phyloP scores from a whole-genome alignment of 2,888 invertebrate species.

The Caradrina clavipalpis region DNA sequence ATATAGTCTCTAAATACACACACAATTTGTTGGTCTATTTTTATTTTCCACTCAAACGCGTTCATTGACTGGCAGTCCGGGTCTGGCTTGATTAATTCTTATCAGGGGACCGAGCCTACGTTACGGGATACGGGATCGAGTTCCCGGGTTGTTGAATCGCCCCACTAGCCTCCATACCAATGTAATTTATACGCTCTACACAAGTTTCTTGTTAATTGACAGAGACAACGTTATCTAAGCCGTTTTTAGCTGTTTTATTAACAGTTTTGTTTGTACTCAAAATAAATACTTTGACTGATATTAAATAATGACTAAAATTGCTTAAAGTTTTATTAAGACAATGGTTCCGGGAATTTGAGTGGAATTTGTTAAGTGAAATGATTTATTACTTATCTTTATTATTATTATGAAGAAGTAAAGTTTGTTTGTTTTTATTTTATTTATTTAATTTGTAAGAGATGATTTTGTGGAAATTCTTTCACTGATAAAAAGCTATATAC shows the following conservation, averaged over 20 bases:
- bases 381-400: too few relatives aligned
- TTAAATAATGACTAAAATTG: neutral
- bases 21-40: slow-evolving; percentile 42
- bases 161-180: slow-evolving; percentile 52
- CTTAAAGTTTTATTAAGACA: too few relatives aligned
- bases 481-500: too few relatives aligned
- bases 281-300: neutral
- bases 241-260: neutral
- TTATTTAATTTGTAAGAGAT: too few relatives aligned
- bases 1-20: slow-evolving; percentile 27
- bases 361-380: too few relatives aligned
- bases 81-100: slow-evolving; percentile 62
- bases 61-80: slow-evolving; percentile 49
- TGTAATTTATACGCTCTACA: slow-evolving; percentile 41
- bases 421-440: too few relatives aligned
- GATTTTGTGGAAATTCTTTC: too few relatives aligned
- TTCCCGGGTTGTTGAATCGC: slow-evolving; percentile 47
- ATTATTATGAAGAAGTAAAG: too few relatives aligned
- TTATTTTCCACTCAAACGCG: slow-evolving; percentile 50
- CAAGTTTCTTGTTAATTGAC: slow-evolving; percentile 40
- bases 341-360: too few relatives aligned
- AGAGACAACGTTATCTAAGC: slow-evolving; percentile 8
- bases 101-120: slow-evolving; percentile 50
- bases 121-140: slow-evolving; percentile 43
- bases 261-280: neutral